These are phyloP conservation scores for Haliclona indistincta DNA, from an alignment of 37 sponge, comb jelly and placozoan species.

Conservation along the genomic window DNA sequence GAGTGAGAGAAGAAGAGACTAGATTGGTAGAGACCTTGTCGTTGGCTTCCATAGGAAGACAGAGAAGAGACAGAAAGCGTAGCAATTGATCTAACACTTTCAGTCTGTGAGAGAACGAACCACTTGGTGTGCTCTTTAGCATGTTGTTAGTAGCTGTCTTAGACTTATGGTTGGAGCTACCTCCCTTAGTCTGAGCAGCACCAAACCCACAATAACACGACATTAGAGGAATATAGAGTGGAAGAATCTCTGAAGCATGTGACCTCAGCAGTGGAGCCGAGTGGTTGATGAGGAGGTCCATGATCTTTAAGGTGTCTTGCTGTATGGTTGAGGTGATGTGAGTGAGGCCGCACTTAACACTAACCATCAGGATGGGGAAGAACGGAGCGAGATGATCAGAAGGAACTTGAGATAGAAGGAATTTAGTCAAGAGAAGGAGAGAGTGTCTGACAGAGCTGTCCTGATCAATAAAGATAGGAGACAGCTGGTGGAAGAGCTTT, in stretches of 20 bases:
- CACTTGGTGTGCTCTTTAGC: no score
- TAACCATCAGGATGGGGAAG: slow-evolving; percentile 27
- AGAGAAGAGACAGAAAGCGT: no score
- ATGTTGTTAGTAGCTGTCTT: no score
- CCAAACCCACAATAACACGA: neutral
- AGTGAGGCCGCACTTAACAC: slow-evolving; percentile 55
- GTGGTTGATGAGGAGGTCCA: slow-evolving; percentile 27
- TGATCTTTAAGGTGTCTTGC: slow-evolving; percentile 39
- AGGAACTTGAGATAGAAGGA: neutral
- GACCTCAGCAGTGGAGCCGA: slow-evolving; percentile 21
- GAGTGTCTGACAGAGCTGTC: slow-evolving; percentile 31
- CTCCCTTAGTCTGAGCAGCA: no score
- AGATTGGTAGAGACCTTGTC: no score
- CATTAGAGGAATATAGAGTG: slow-evolving; percentile 12
- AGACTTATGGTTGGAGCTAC: no score
- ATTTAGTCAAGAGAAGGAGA: slow-evolving; percentile 14
- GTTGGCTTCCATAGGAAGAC: no score
- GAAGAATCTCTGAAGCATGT: slow-evolving; percentile 25
- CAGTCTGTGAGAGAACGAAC: no score
- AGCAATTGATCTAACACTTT: no score
- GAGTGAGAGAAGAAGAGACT: no score
- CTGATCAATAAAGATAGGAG: slow-evolving; percentile 3
- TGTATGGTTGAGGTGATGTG: slow-evolving; percentile 55
- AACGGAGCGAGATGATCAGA: slow-evolving; percentile 28
- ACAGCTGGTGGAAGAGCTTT: slow-evolving; percentile 26